Percentiles rank a stretch among this genome's conserved stretches.
These are phyloP conservation scores for Cassiopea andromeda DNA, from an alignment of 30 jellyfish, hydroid and myxozoan species.

Conservation along the genomic window DNA sequence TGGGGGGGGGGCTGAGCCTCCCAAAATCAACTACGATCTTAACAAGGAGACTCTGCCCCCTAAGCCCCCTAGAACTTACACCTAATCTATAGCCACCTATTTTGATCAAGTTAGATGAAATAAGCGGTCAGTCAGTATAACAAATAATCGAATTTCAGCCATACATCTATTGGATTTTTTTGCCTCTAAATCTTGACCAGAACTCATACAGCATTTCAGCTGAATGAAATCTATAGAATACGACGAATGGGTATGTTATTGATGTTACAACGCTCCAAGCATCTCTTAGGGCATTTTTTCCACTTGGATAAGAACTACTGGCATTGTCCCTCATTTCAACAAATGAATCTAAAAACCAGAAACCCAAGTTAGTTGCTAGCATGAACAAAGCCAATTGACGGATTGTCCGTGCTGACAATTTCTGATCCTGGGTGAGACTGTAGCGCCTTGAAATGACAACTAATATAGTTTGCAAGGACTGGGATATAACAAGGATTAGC, in stretches of 20 bases:
- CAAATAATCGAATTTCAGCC: background rate
- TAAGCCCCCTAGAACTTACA: too few relatives aligned
- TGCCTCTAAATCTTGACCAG: slow-evolving; percentile 13
- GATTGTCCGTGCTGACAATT: slow-evolving; percentile 3
- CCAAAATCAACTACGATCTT: too few relatives aligned
- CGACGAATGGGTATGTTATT: slow-evolving; percentile 28
- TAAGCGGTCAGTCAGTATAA: too few relatives aligned
- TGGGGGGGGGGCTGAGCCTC: too few relatives aligned
- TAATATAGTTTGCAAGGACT: slow-evolving; percentile 4
- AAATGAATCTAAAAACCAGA: slow-evolving; percentile 52
- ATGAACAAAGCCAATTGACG: slow-evolving; percentile 26
- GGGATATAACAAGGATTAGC: slow-evolving; percentile 2
- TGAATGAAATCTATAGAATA: slow-evolving; percentile 51
- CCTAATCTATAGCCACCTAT: too few relatives aligned
- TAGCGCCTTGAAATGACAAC: background rate
- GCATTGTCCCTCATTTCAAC: slow-evolving; percentile 35
- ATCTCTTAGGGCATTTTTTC: background rate
- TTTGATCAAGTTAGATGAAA: too few relatives aligned
- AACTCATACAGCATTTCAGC: slow-evolving; percentile 47
- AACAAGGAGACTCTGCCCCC: too few relatives aligned
- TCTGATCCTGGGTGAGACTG: background rate
- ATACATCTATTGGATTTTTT: background rate
- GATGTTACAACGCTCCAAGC: slow-evolving; percentile 7
- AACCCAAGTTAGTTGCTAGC: slow-evolving; percentile 34
- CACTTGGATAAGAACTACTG: slow-evolving; percentile 38